Base-by-base conservation (phyloP, 1,140 invertebrate species). In the Lasioglossum albipes region DNA sequence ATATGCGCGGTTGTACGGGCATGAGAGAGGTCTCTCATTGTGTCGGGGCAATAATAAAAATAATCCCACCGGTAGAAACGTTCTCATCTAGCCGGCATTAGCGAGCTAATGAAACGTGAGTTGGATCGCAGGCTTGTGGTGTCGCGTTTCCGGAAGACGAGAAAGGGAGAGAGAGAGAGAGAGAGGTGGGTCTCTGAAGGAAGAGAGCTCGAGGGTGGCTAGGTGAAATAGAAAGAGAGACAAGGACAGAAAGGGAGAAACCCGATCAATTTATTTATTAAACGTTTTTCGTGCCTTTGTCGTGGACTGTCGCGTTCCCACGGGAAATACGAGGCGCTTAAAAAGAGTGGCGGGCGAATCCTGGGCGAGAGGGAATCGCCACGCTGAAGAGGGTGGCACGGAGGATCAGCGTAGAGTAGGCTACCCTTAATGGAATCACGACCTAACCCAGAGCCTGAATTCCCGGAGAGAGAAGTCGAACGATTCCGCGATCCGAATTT, bases 231-330 rank as follows among this genome's bases (percentile, higher is more conserved):
- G 36, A 36, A 5, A 36, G 36, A 36, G 36, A 36, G 36, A 36
- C 36, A 36, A 36, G 36, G 36, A 36, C 36, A 5, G 36, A 36
- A 4, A 75, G 79, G 73, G 76, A 86, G 86, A 87, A 87, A 87
- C 85, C 82, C 78, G 86, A 87, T 87, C 86, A 86, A 87, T 87
- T 87, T 87, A 87, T 87, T 87, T 87, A 87, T 87, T 86, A 87
- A 87, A 87, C 86, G 86, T 84, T 86, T 87, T 82, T 81, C 81
- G 75, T 84, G 75, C 75, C 73, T 84, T 87, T 87, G 85, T 84
- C 79, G 83, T 66, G 67, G 75, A 45, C 78, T 79, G 85, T 64
- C 64, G 68, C 22, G 73, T 87, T 87, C 86, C 85, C 86, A 87
- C 85, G 86, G 85, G 85, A 87, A 87, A 86, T 87, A 84, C 85